Evolutionary conservation across 1,140 invertebrate genomes (phyloP).

Genomic region (Cherax destructor): DNA sequence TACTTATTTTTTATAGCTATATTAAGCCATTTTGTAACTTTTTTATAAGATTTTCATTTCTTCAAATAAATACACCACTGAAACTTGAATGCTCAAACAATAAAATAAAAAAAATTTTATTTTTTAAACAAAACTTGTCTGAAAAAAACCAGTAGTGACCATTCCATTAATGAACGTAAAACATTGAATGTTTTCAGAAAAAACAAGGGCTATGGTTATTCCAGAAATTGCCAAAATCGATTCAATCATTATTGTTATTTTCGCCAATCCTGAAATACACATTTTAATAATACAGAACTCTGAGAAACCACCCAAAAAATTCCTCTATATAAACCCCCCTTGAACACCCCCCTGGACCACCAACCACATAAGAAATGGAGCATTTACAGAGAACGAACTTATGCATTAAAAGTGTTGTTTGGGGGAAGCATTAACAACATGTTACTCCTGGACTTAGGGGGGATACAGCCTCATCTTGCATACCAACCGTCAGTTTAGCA

Average conservation of each 20-base stretch:
- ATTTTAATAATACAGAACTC: not conserved
- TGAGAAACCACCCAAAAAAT: no score
- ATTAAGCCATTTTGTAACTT: not conserved
- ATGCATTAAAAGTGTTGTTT: no score
- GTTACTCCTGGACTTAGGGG: no score
- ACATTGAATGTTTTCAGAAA: constrained; percentile 15
- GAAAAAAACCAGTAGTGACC: constrained; percentile 34
- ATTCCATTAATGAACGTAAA: constrained; percentile 38
- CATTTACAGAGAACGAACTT: no score
- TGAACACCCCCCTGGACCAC: no score
- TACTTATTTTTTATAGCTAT: not conserved
- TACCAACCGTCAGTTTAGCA: no score
- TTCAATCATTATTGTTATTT: constrained; percentile 15
- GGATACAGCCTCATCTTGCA: no score
- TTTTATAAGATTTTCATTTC: not conserved
- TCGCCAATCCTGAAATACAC: constrained; percentile 41
- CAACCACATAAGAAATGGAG: no score
- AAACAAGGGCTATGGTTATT: constrained; percentile 23
- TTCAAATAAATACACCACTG: no score
- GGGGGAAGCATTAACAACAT: no score
- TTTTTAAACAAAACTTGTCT: constrained; percentile 42
- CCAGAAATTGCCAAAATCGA: constrained; percentile 26
- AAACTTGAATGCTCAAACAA: no score
- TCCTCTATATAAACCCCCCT: no score
- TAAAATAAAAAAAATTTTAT: not conserved